A percentile compares a stretch with the other conserved stretches of the same genome.
Conservation (phyloP, 2,797 vertebrate species). For the Margarornis squamiger region DNA sequence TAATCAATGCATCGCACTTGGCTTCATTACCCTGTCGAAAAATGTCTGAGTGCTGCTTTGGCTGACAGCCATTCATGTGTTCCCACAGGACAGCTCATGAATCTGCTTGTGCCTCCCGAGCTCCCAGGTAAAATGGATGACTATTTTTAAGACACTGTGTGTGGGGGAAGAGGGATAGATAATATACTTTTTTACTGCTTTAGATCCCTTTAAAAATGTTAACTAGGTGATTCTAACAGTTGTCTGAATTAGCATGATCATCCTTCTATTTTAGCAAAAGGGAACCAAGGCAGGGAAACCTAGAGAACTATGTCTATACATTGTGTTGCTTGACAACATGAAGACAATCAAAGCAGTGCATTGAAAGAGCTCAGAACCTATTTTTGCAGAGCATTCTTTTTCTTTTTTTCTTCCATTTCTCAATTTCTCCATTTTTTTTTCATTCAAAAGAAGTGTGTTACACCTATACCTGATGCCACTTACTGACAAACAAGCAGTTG, state of each 20-base stretch:
- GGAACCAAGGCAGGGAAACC: neutral
- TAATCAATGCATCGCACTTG: neutral
- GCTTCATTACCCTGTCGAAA: neutral
- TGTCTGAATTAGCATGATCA: neutral
- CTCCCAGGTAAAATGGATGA: neutral
- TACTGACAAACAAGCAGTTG: neutral
- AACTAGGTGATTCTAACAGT: neutral
- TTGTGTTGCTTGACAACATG: neutral
- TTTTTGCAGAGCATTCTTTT: neutral
- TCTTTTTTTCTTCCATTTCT: neutral
- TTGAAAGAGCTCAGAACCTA: neutral
- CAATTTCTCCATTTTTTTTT: neutral
- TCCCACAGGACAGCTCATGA: neutral
- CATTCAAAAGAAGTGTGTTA: neutral
- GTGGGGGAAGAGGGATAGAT: neutral
- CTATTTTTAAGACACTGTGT: neutral
- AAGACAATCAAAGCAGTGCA: neutral
- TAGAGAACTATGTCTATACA: neutral
- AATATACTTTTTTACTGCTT: neutral
- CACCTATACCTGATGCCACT: neutral
- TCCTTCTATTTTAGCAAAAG: neutral
- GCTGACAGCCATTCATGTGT: neutral
- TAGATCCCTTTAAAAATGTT: neutral
- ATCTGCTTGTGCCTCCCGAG: neutral
- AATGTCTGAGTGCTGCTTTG: neutral